Evolutionary conservation across 2,113 vertebrate genomes (phyloP).

Genomic region (Cyprinus carpio): DNA sequence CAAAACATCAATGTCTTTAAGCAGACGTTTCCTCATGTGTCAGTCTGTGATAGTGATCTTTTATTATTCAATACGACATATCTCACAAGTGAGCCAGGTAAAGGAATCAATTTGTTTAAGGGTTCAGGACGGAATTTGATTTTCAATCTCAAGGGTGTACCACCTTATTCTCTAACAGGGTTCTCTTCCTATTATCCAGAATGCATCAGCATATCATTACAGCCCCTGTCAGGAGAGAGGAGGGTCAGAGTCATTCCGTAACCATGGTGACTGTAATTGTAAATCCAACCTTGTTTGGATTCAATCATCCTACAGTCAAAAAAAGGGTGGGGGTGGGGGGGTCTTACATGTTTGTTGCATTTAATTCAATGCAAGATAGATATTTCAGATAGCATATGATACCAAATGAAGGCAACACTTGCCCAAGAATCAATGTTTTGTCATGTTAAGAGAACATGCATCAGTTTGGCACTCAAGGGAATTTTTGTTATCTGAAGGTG

Average conservation of each 20-base stretch:
- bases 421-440: no score
- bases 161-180: constrained; percentile 31
- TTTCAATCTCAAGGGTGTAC: constrained; percentile 65
- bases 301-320: constrained; percentile 58
- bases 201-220: constrained; percentile 65
- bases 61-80: constrained; percentile 38
- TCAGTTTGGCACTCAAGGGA: background rate
- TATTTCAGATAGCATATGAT: background rate
- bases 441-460: background rate
- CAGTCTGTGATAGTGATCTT: background rate
- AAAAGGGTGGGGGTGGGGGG: background rate
- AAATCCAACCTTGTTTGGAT: constrained; percentile 61
- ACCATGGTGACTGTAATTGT: constrained; percentile 52
- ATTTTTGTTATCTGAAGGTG: constrained; percentile 11
- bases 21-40: background rate
- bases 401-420: no score
- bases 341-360: no score
- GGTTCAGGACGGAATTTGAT: constrained; percentile 66
- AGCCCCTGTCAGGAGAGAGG: constrained; percentile 29
- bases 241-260: constrained; percentile 41
- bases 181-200: constrained; percentile 63
- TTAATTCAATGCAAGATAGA: no score
- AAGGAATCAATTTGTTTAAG: constrained; percentile 64
- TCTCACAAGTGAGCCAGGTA: constrained; percentile 50
- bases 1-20: constrained; percentile 8